These are phyloP conservation scores for Rallus crepitans DNA, from an alignment of 2,797 vertebrate genomes.

Conservation along the genomic window DNA sequence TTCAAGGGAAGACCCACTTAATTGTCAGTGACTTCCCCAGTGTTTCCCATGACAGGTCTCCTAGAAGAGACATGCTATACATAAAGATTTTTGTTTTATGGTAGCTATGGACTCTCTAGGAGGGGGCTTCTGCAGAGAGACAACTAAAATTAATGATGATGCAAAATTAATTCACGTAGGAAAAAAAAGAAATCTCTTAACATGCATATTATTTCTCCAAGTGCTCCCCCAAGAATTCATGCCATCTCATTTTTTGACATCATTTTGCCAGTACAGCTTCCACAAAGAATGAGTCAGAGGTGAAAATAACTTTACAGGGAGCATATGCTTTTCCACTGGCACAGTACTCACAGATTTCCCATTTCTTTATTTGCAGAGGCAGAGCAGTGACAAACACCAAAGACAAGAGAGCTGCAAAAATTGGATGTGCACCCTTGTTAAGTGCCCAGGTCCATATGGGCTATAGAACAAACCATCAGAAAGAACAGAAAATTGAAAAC, in stretches of 20 bases:
- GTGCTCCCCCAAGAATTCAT: neutral
- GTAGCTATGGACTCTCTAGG: neutral
- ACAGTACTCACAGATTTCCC: accelerated
- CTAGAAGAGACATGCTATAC: neutral
- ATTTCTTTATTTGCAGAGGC: neutral
- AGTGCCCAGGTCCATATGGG: neutral
- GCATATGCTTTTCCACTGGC: neutral
- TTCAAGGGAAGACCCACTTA: neutral
- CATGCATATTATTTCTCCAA: neutral
- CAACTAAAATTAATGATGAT: neutral
- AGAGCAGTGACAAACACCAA: neutral
- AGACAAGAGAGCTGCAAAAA: neutral
- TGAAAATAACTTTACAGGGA: neutral
- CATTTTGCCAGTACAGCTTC: neutral
- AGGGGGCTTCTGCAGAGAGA: neutral
- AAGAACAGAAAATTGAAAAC: neutral
- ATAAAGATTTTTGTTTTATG: neutral
- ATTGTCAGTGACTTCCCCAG: neutral
- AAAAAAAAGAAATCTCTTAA: neutral
- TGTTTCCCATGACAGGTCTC: neutral
- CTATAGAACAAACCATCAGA: neutral
- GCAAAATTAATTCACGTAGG: neutral
- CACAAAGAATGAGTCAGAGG: neutral
- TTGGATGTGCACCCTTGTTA: neutral
- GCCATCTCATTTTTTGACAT: neutral